Base-by-base conservation (phyloP, 2,113 vertebrate genomes). In the Sphaerodactylus townsendi region DNA sequence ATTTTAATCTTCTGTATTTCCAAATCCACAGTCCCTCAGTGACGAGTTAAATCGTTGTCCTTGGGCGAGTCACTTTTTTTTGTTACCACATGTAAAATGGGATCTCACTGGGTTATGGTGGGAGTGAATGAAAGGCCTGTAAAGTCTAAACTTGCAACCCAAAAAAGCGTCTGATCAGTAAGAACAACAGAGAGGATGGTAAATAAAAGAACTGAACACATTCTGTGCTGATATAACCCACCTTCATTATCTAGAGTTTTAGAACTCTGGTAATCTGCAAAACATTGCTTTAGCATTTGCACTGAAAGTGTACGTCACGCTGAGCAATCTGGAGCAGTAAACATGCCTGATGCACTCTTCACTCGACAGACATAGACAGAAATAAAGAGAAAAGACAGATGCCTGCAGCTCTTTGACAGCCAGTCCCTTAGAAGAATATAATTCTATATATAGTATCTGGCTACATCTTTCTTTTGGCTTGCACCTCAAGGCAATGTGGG, bases 361-460 rank as follows among this genome's bases (percentile, higher is more conserved):
- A 17, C 86, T 88, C 73, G 39, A 39, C 65, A 90, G 74, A 73
- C 88, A 82, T 46, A 82, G 56, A 59, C 8, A 84, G 23, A 66
- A 86, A 10, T 65, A 84, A 72, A 89, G 82, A 35, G 73, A 78
- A 66, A 71, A 86, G 85, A 81, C 33, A 88, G 85, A 83, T 53
- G 35, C 85, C 64, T 23, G 82, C 74, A 87, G 82, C 76, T 89
- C 66, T 85, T 15, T 84, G 89, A 78, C 88, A 90, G 82, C 21
- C 82, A 56, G 74, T 41, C 89, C 89, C 85, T 88, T 89, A 87
- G 53, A 88, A 89, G 83, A 77, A 81, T 82, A 64, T 81, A 53
- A 2, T 56, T 88, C 89, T 93, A 90, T 90, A 87, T 68, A 83
- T 90, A 93, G 88, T 10, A 76, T 33, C 85, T 87, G 74, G 77